These are phyloP conservation scores for Lottia scabra DNA, from an alignment of 2,888 invertebrate species.

Conservation along the genomic window DNA sequence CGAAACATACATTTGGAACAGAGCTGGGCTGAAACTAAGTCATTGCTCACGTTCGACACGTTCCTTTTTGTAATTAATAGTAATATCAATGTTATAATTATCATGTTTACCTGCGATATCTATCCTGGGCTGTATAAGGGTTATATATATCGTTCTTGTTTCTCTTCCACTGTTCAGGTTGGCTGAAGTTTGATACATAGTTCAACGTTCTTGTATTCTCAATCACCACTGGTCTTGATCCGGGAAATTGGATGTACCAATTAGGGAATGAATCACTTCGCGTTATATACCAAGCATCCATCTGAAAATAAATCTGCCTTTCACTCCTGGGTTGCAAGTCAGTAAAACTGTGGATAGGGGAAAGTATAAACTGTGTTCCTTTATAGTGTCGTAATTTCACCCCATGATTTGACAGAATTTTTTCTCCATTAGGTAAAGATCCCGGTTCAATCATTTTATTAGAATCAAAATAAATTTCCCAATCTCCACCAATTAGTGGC, in stretches of 20 bases:
- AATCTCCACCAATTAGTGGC: neutral
- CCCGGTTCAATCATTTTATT: neutral
- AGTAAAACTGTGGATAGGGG: neutral
- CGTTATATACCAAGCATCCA: slow-evolving; percentile 40
- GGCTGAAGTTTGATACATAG: slow-evolving; percentile 32
- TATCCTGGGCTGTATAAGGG: slow-evolving; percentile 37
- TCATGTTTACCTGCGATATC: slow-evolving; percentile 30
- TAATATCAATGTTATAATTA: too few species aligned
- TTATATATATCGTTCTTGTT: slow-evolving; percentile 36
- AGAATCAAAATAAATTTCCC: neutral
- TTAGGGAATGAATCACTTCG: slow-evolving; percentile 49
- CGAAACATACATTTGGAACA: too few species aligned
- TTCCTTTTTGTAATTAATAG: too few species aligned
- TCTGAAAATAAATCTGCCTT: slow-evolving; percentile 28
- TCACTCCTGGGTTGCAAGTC: slow-evolving; percentile 25
- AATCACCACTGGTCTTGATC: slow-evolving; percentile 24
- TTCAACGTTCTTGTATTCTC: slow-evolving; percentile 29
- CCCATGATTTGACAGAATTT: neutral
- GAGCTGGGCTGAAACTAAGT: too few species aligned
- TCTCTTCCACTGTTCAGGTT: slow-evolving; percentile 42
- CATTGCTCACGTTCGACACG: too few species aligned
- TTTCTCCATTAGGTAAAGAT: neutral
- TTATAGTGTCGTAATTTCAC: neutral
- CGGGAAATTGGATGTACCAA: slow-evolving; percentile 36
- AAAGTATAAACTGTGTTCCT: neutral